Evolutionary conservation across 2,888 invertebrate genomes (phyloP), one percentile per base, ranked within the genome.

Genomic region (Incurvaria masculella): DNA sequence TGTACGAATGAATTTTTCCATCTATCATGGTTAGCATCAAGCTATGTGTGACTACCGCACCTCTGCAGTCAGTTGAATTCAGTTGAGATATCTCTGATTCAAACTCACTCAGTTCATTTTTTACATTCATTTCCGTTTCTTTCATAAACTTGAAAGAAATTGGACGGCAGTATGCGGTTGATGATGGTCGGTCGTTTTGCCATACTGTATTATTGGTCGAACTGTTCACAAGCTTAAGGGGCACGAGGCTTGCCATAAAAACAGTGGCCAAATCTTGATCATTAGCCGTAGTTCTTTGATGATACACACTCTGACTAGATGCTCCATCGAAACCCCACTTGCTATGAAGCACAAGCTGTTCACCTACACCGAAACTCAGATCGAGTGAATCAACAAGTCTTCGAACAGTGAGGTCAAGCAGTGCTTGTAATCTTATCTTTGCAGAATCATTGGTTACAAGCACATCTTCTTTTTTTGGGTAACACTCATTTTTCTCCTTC

Each of bases 161-260:
- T 16, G 47, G 50, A 19, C 48, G 47, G 45, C 45, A 47, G 21
- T 47, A 50, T 43, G 39, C 41, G 19, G 45, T 50, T 20, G 50
- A 47, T 44, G 46, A 49, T 43, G 49, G 46, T 20, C 49, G 46
- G 20, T 47, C 46, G 27, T 49, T 49, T 40, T 49, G 26, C 49
- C 49, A 49, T 39, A 47, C 44, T 39, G 20, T 46, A 20, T 19
- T 40, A 21, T 44, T 44, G 26, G 19, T 44, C 38, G 21, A 27
- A 26, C 38, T 44, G 38, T 40, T 33, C 6, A 33, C 33, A 33
- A 33, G 33, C 42, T 44, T 27, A 21, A 40, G 40, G 26, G 23
- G 42, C 20, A 41, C 39, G 16, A 40, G 27, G 40, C 42, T 33
- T 14, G 33, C 14, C 33, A 33, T 48, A 44, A 48, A 44, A 18